Conservation (phyloP, 2,113 vertebrate genomes). For the Tretioscincus oriximinensis region DNA sequence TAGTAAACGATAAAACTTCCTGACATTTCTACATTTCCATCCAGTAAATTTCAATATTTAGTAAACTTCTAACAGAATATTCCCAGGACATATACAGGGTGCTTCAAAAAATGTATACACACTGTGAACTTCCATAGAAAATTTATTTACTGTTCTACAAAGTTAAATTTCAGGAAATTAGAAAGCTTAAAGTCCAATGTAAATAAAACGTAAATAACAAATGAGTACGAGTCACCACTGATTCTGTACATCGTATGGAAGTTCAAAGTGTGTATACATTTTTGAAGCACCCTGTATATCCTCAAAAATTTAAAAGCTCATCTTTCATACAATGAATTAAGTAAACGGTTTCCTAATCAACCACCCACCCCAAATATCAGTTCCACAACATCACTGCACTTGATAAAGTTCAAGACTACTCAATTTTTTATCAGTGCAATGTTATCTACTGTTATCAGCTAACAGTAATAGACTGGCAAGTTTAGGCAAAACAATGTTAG, state of each 20-base stretch:
- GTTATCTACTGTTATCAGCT: not conserved
- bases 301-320: not conserved
- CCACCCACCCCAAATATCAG: not conserved
- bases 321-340: not conserved
- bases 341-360: not conserved
- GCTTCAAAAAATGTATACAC: too few species aligned
- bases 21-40: not conserved
- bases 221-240: too few species aligned
- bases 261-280: too few species aligned
- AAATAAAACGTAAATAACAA: too few species aligned
- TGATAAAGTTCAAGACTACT: not conserved
- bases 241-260: too few species aligned
- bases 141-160: too few species aligned
- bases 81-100: not conserved
- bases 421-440: not conserved
- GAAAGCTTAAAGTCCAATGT: too few species aligned
- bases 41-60: not conserved
- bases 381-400: not conserved
- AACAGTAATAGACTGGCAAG: not conserved
- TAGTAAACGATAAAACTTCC: not conserved
- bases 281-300: too few species aligned
- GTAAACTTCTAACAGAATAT: not conserved
- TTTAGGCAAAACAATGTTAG: too few species aligned
- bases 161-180: too few species aligned
- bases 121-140: too few species aligned